These are phyloP conservation scores for Microcebus murinus DNA, from an alignment of 2,113 vertebrate genomes.

Conservation along the genomic window DNA sequence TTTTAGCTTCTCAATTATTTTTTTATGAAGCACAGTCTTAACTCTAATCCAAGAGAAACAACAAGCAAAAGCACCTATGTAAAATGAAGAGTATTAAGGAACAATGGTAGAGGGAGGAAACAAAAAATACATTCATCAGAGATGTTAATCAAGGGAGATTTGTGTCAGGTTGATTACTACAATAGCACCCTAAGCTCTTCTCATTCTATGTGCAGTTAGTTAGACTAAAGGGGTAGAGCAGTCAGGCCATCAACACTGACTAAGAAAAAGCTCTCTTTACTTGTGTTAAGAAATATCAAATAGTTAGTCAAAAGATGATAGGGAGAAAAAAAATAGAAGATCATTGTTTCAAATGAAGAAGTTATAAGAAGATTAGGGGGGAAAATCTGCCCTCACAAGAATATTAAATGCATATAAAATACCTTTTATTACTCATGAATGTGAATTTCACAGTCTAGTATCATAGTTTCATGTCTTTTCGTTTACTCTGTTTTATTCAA, in stretches of 20 bases:
- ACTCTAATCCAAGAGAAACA: background rate
- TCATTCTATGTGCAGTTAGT: background rate
- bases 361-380: background rate
- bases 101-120: background rate
- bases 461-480: background rate
- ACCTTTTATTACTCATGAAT: background rate
- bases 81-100: constrained; percentile 7
- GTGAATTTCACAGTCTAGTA: background rate
- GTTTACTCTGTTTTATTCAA: background rate
- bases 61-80: background rate
- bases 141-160: background rate
- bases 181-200: background rate
- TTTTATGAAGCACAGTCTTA: background rate
- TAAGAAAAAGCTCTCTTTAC: background rate
- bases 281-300: background rate
- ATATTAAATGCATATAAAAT: background rate
- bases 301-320: background rate
- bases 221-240: background rate
- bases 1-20: constrained; percentile 34
- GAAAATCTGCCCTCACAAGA: background rate
- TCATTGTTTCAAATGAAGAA: background rate
- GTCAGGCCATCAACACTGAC: background rate
- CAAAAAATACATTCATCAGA: background rate
- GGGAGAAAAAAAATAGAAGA: background rate
- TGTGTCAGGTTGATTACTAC: background rate